phyloP scores from a whole-genome alignment of 2,113 vertebrate species.

The Hippocampus zosterae region DNA sequence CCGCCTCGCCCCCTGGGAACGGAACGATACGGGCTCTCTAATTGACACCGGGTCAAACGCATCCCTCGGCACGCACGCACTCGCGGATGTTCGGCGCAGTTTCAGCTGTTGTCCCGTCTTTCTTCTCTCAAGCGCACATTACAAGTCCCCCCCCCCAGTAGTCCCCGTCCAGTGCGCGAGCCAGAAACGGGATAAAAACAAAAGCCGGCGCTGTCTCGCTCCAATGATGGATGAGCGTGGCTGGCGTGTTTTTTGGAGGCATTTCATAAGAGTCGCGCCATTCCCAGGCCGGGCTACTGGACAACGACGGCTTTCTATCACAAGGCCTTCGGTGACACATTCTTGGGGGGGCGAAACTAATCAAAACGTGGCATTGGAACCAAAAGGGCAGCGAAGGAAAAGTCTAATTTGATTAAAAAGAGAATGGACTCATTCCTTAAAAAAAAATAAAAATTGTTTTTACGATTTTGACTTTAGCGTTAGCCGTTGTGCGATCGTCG shows the following conservation, averaged over 20 bases:
- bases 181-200: slow-evolving; percentile 45
- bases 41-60: slow-evolving; percentile 68
- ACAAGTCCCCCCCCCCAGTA: too few relatives aligned
- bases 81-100: slow-evolving; percentile 25
- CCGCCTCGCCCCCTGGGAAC: slow-evolving; percentile 57
- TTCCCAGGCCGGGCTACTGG: slow-evolving; percentile 56
- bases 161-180: slow-evolving; percentile 34
- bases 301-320: slow-evolving; percentile 45
- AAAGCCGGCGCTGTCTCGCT: slow-evolving; percentile 53
- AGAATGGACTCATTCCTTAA: too few relatives aligned
- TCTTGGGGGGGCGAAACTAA: slow-evolving; percentile 2
- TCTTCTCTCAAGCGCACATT: slow-evolving; percentile 25
- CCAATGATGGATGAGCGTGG: slow-evolving; percentile 56
- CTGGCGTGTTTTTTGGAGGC: slow-evolving; percentile 47
- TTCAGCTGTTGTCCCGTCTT: slow-evolving; percentile 38
- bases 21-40: slow-evolving; percentile 59
- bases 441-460: too few relatives aligned
- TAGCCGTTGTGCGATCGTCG: too few relatives aligned
- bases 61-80: slow-evolving; percentile 29
- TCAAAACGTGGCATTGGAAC: slow-evolving; percentile 19
- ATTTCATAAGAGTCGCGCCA: slow-evolving; percentile 56
- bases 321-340: slow-evolving; percentile 11
- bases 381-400: neutral
- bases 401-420: neutral
- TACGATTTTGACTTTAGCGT: too few relatives aligned